A percentile compares a stretch with the other conserved stretches of the same genome.
Conservation (phyloP, 2,113 vertebrate species). For the Strix aluco region DNA sequence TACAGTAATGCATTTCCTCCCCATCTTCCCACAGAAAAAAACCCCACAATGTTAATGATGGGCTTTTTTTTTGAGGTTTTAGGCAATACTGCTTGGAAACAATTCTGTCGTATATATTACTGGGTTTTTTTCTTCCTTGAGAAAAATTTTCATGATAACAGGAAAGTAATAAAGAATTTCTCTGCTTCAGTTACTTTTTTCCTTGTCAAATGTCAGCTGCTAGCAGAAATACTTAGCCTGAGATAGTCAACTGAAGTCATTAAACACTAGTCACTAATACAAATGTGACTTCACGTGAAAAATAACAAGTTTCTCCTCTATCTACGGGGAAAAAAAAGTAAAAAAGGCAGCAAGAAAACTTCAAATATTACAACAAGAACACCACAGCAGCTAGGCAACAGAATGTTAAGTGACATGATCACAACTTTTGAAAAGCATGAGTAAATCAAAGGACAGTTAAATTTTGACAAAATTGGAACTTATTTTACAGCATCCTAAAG, state of each 20-base stretch:
- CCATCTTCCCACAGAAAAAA: not conserved
- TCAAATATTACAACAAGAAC: not conserved
- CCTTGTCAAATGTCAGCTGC: not conserved
- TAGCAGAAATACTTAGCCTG: not conserved
- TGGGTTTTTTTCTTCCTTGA: not conserved
- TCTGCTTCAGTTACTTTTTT: not conserved
- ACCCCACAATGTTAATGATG: too few species aligned
- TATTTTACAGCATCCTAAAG: not conserved
- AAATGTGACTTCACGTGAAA: not conserved
- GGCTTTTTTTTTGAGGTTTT: not conserved
- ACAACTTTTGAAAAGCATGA: not conserved
- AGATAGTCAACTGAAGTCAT: not conserved
- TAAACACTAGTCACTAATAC: not conserved
- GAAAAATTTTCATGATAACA: not conserved
- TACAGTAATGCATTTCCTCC: not conserved
- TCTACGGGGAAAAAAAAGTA: accelerated
- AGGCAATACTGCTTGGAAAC: not conserved
- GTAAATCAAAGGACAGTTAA: not conserved
- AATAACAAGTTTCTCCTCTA: not conserved
- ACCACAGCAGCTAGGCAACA: not conserved
- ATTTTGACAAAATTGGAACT: not conserved
- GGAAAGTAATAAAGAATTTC: not conserved
- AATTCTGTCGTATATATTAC: not conserved
- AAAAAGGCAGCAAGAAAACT: not conserved
- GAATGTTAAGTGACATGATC: not conserved